phyloP scores from a whole-genome alignment of 2,113 vertebrate genomes.

The Chinchilla lanigera region DNA sequence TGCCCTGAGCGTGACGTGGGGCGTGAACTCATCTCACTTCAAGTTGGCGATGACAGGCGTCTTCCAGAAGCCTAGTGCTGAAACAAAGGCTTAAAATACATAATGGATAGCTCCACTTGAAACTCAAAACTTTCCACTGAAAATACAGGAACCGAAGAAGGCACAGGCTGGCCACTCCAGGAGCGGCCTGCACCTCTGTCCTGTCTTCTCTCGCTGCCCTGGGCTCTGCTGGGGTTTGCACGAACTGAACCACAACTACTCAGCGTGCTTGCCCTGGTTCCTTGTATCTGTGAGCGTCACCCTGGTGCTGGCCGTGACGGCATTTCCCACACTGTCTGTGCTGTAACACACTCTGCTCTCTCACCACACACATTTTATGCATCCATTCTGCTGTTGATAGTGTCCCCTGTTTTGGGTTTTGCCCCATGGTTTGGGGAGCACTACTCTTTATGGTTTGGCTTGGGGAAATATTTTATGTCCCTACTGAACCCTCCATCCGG shows the following conservation, averaged over 20 bases:
- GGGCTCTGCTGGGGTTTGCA: too few species aligned
- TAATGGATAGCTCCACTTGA: too few species aligned
- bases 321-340: too few species aligned
- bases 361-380: too few species aligned
- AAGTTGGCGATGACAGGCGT: background rate
- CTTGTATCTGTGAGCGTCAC: too few species aligned
- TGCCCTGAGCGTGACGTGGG: too few species aligned
- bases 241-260: too few species aligned
- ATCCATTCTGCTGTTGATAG: too few species aligned
- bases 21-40: background rate
- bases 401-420: background rate
- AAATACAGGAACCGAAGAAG: background rate
- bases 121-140: background rate
- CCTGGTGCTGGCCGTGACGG: too few species aligned
- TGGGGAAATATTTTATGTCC: background rate
- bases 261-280: too few species aligned
- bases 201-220: background rate
- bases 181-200: background rate
- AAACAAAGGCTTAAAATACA: constrained; percentile 1
- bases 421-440: background rate
- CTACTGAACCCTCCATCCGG: background rate
- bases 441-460: background rate
- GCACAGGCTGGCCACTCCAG: background rate
- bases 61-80: background rate
- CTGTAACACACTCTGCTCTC: too few species aligned